phyloP scores from a whole-genome alignment of 2,113 vertebrate species.

The Synodontis membranacea region DNA sequence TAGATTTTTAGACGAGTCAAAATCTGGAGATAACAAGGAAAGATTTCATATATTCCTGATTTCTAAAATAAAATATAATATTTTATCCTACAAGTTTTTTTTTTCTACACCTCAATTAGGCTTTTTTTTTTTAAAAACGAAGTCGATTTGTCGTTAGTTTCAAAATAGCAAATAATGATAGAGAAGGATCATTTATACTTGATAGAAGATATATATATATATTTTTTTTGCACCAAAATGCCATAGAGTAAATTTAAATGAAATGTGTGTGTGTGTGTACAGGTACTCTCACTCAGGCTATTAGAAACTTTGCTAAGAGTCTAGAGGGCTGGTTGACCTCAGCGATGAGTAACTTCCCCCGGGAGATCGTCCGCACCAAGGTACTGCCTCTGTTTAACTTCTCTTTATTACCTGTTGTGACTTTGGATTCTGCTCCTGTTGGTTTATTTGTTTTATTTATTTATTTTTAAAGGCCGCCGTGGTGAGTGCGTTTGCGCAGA shows the following conservation, averaged over 20 bases:
- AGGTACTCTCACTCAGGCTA: conserved; percentile 96
- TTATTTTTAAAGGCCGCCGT: conserved; percentile 79
- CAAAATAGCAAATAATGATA: neutral
- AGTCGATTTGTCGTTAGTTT: too few relatives aligned
- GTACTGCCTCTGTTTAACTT: conserved; percentile 62
- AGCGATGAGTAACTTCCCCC: conserved; percentile 92
- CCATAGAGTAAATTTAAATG: too few relatives aligned
- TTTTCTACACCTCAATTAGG: too few relatives aligned
- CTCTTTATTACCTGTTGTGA: neutral
- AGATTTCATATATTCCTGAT: neutral
- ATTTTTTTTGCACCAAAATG: too few relatives aligned
- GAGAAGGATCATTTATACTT: neutral
- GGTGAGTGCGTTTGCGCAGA: conserved; percentile 94
- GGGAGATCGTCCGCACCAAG: conserved; percentile 91
- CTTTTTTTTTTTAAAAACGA: too few relatives aligned
- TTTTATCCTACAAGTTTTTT: too few relatives aligned
- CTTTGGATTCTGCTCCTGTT: too few relatives aligned
- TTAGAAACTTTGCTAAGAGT: conserved; percentile 97
- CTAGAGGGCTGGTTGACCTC: conserved; percentile 93
- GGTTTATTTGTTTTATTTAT: neutral
- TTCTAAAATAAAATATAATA: too few relatives aligned
- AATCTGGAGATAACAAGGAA: neutral
- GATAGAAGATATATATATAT: too few relatives aligned
- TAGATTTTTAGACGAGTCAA: neutral
- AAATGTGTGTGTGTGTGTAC: conserved; percentile 26